Evolutionary conservation across 2,888 invertebrate species (phyloP).

Genomic region (Hedya salicella): DNA sequence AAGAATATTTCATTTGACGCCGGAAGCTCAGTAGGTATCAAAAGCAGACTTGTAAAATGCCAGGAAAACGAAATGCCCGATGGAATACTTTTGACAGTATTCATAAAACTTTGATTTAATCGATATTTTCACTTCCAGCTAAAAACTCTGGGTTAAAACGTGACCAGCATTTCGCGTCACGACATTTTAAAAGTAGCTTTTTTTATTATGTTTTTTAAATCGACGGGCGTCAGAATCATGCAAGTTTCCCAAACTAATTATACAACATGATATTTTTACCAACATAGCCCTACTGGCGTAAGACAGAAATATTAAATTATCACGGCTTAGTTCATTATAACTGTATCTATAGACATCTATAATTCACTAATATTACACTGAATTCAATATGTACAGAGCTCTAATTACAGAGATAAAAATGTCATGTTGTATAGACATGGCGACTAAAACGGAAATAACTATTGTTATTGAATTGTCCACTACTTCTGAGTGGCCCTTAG

Average conservation of each 20-base stretch:
- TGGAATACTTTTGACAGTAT: too few relatives aligned
- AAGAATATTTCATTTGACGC: neutral
- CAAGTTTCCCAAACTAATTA: constrained; percentile 1
- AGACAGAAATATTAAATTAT: constrained; percentile 5
- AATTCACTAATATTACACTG: constrained; percentile 20
- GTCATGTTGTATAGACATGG: constrained; percentile 33
- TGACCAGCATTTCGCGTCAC: neutral
- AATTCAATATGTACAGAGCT: constrained; percentile 20
- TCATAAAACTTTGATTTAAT: too few relatives aligned
- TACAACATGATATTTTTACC: constrained; percentile 36
- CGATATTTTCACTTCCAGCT: too few relatives aligned
- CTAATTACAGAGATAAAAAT: constrained; percentile 11
- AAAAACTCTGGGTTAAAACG: too few relatives aligned
- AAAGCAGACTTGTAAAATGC: neutral
- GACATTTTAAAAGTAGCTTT: neutral
- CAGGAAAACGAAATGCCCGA: neutral
- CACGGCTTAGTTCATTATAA: constrained; percentile 11
- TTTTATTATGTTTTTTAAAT: neutral
- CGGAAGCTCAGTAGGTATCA: neutral
- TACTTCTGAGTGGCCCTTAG: too few relatives aligned
- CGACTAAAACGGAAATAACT: neutral
- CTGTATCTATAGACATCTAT: constrained; percentile 26
- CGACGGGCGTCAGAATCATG: neutral
- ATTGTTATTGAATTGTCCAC: too few relatives aligned
- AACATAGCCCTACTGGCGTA: constrained; percentile 9